Conservation (phyloP, 2,797 vertebrate genomes). For the Amblyopsis hoosieri region DNA sequence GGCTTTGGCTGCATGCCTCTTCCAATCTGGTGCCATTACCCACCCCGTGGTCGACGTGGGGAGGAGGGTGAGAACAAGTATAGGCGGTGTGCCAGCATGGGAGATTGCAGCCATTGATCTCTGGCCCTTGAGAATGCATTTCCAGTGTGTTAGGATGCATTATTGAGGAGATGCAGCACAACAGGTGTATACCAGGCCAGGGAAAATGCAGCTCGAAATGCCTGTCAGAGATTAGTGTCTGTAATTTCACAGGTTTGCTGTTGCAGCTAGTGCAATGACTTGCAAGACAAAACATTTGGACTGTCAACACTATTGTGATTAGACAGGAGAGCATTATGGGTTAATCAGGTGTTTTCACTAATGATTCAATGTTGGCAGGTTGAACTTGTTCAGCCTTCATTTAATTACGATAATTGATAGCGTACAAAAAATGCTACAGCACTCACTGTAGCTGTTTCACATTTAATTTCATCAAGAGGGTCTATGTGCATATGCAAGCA, state of each 20-base stretch:
- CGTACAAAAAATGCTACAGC: constrained; percentile 15
- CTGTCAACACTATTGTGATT: constrained; percentile 58
- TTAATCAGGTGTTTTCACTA: constrained; percentile 36
- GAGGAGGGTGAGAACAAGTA: constrained; percentile 24
- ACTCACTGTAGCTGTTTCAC: background rate
- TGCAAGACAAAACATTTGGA: constrained; percentile 50
- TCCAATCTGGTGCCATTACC: background rate
- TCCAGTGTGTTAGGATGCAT: constrained; percentile 54
- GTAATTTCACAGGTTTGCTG: constrained; percentile 16
- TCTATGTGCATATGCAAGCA: background rate
- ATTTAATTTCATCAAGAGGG: background rate
- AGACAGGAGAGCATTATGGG: constrained; percentile 54
- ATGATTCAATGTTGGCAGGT: constrained; percentile 14
- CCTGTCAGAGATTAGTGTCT: constrained; percentile 40
- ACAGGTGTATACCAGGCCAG: constrained; percentile 55
- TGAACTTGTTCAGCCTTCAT: constrained; percentile 46
- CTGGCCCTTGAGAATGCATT: constrained; percentile 46
- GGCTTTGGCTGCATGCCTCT: background rate
- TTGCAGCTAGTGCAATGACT: constrained; percentile 25
- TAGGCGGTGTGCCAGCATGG: constrained; percentile 46
- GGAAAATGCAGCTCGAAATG: constrained; percentile 11
- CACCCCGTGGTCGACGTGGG: constrained; percentile 16
- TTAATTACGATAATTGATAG: constrained; percentile 13
- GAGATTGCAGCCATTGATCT: constrained; percentile 73
- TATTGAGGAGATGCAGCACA: constrained; percentile 57